Conservation (phyloP, 2,888 invertebrate species). For the Nesidiocoris tenuis region DNA sequence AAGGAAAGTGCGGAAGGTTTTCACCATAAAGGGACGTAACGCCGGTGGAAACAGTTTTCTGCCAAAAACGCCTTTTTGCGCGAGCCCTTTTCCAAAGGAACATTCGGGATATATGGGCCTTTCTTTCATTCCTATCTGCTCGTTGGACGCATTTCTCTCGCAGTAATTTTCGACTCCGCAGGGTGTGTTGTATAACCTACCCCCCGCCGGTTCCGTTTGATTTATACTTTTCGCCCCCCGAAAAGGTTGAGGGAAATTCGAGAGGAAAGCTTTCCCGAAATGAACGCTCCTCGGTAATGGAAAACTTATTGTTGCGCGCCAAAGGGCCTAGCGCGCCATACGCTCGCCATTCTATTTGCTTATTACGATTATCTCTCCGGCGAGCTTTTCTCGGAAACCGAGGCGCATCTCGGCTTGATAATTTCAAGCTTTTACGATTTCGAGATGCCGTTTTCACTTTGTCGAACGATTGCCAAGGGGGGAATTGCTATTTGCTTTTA, state of each 20-base stretch:
- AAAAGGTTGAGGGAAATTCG: conserved; percentile 24
- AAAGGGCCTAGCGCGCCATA: conserved; percentile 30
- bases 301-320: conserved; percentile 47
- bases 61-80: conserved; percentile 52
- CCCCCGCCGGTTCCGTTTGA: conserved; percentile 38
- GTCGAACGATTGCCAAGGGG: not conserved
- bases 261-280: conserved; percentile 13
- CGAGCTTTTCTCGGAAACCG: no score
- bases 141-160: conserved; percentile 43
- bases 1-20: conserved; percentile 13
- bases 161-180: conserved; percentile 44
- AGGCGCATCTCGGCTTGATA: not conserved
- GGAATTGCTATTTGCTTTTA: conserved; percentile 32
- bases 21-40: conserved; percentile 32
- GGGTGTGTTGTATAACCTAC: conserved; percentile 12
- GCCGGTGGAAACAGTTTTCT: conserved; percentile 35
- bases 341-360: conserved; percentile 37
- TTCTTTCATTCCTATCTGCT: conserved; percentile 48
- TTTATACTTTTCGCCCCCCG: conserved; percentile 41
- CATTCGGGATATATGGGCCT: conserved; percentile 45
- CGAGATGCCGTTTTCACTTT: no score
- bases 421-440: conserved; percentile 1
- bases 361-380: conserved; percentile 37
- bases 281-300: conserved; percentile 31
- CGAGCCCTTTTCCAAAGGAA: conserved; percentile 50